Evolutionary conservation across 2,113 vertebrate genomes (phyloP), one percentile per base, ranked within the genome.

Genomic region (Xenotilapia flavipinnis): DNA sequence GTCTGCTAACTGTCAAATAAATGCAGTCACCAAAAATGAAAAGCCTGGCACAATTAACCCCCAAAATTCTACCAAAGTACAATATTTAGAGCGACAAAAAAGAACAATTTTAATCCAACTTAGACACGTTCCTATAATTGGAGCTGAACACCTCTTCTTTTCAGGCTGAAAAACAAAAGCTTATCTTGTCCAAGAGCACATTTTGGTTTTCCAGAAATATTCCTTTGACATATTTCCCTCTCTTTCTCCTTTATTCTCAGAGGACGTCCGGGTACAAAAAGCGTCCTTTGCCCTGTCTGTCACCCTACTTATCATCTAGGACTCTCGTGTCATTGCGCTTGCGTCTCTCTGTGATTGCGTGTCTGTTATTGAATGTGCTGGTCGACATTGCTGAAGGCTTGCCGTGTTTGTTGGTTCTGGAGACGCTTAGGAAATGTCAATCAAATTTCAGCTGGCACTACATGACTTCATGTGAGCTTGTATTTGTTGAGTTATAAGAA

Each of bases 331-430:
- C 53, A n/a, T 38, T 90, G 70, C 42, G 13, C 47, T 40, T 81
- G 75, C 45, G 15, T 82, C 81, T 47, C 11, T 2, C 42, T 80
- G 38, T 87, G 81, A 91, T 84, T 92, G 85, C 49, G 3, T 83
- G 42, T 60, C 86, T 85, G 82, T 54, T 17, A 9, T 26, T 91
- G 68, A 51, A 68, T 79, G 60, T 87, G 80, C 84, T 80, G 21
- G 62, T 40, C 5, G 21, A 86, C 79, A 45, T 58, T 83, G 47
- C 85, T 82, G 81, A 87, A 81, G 73, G 40, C 81, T n/a, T 90
- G 83, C 82, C 84, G 60, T 89, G 79, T 91, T 91, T 89, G 83
- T 19, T 15, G 23, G 42, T 54, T 89, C 73, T 80, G 51, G 26
- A 42, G 36, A 85, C 45, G 56, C 83, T 82, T 65, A 87, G 51